phyloP scores from a whole-genome alignment of 2,113 vertebrate genomes.

The Eolophus roseicapilla region DNA sequence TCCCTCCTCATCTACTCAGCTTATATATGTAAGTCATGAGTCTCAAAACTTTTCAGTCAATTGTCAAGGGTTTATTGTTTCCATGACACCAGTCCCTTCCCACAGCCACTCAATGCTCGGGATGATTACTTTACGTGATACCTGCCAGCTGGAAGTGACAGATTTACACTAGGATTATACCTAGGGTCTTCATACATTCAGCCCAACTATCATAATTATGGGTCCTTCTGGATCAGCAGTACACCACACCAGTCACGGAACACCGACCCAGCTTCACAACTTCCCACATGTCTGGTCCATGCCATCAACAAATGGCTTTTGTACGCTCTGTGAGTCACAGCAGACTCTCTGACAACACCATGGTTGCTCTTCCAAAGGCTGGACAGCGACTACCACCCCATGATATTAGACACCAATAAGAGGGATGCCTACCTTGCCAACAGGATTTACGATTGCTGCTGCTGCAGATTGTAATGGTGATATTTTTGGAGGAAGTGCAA shows the following conservation, averaged over 20 bases:
- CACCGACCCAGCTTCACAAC: neutral
- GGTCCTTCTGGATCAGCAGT: neutral
- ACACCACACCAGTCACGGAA: neutral
- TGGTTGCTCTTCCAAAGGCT: neutral
- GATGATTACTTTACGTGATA: neutral
- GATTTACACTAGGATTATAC: neutral
- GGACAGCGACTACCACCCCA: accelerated
- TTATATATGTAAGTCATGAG: neutral
- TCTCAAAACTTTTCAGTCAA: neutral
- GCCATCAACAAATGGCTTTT: neutral
- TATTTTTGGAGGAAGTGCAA: neutral
- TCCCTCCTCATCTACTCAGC: neutral
- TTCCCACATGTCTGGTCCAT: accelerated
- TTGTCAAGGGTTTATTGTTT: neutral
- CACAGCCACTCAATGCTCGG: neutral
- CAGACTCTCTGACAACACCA: neutral
- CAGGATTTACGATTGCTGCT: neutral
- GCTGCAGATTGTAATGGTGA: neutral
- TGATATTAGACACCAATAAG: neutral
- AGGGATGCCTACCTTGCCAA: neutral
- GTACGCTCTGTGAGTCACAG: neutral
- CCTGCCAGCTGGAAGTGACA: neutral
- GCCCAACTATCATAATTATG: neutral
- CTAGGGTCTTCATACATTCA: neutral
- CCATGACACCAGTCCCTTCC: neutral